These are phyloP conservation scores for Muscicapa comitata DNA, from an alignment of 2,797 vertebrate species.

Conservation along the genomic window DNA sequence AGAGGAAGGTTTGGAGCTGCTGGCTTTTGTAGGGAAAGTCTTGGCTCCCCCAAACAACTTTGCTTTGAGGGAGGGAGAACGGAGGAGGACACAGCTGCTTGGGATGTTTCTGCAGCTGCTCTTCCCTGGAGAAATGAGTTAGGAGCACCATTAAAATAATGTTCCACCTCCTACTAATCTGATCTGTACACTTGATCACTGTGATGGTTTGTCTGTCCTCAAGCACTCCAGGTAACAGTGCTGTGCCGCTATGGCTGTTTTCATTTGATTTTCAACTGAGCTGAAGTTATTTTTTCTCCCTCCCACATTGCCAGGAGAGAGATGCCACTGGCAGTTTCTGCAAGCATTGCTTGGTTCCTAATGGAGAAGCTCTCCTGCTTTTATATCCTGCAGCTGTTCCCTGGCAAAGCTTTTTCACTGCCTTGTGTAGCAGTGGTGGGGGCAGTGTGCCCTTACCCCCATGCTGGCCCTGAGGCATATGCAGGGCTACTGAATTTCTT, in stretches of 20 bases:
- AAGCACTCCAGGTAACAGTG: not conserved
- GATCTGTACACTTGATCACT: not conserved
- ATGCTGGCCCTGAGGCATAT: not conserved
- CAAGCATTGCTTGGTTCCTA: accelerated
- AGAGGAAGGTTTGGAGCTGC: not conserved
- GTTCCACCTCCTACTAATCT: not conserved
- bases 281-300: not conserved
- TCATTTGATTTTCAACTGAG: not conserved
- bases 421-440: not conserved
- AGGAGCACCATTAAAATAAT: not conserved
- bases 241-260: accelerated
- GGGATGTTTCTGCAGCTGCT: not conserved
- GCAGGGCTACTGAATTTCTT: not conserved
- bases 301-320: not conserved
- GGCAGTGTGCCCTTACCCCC: not conserved
- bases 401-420: not conserved
- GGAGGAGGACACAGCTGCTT: not conserved
- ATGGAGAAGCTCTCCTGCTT: not conserved
- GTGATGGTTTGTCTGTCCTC: not conserved
- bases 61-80: not conserved
- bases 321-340: not conserved
- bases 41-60: not conserved
- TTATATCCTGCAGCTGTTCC: not conserved
- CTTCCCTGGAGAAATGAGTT: not conserved
- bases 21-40: not conserved